Conservation (phyloP, 2,797 vertebrate genomes). For the Lagorchestes hirsutus region DNA sequence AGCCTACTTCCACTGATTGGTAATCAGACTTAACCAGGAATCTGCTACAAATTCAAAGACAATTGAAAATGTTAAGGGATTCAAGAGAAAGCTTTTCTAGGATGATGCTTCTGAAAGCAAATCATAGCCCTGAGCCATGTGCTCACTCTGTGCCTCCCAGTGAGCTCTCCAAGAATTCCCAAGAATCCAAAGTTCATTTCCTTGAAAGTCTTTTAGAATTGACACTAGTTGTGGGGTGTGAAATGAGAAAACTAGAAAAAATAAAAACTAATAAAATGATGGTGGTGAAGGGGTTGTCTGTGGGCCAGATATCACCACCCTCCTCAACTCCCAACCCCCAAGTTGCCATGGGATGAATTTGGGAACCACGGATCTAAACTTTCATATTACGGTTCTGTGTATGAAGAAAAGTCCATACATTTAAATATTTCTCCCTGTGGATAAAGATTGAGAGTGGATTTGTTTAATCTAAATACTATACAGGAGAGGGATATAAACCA, state of each 20-base stretch:
- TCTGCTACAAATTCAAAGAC: constrained; percentile 9
- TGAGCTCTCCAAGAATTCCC: constrained; percentile 2
- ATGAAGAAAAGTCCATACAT: constrained; percentile 23
- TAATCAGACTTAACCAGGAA: constrained; percentile 4
- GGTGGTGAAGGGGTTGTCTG: not conserved
- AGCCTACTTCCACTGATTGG: constrained; percentile 10
- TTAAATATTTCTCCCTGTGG: constrained; percentile 29
- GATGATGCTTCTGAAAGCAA: constrained; percentile 23
- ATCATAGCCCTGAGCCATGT: not conserved
- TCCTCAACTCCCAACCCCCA: not conserved
- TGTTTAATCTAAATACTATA: constrained; percentile 43
- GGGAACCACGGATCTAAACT: constrained; percentile 2
- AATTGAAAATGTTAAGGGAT: constrained; percentile 17
- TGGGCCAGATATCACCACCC: not conserved
- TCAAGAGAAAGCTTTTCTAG: not conserved
- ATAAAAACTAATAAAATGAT: not conserved
- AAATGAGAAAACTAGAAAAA: constrained; percentile 27
- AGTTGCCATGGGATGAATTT: constrained; percentile 33
- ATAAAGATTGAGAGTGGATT: constrained; percentile 20
- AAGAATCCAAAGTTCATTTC: constrained; percentile 9
- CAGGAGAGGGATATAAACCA: constrained; percentile 40
- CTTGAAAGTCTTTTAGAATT: constrained; percentile 30
- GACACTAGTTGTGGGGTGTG: not conserved
- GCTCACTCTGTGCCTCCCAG: not conserved
- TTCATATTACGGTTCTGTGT: constrained; percentile 31